Percentiles rank a stretch among this genome's conserved stretches.
Evolutionary conservation across 2,797 vertebrate genomes (phyloP).

Genomic region (Myotis daubentonii): DNA sequence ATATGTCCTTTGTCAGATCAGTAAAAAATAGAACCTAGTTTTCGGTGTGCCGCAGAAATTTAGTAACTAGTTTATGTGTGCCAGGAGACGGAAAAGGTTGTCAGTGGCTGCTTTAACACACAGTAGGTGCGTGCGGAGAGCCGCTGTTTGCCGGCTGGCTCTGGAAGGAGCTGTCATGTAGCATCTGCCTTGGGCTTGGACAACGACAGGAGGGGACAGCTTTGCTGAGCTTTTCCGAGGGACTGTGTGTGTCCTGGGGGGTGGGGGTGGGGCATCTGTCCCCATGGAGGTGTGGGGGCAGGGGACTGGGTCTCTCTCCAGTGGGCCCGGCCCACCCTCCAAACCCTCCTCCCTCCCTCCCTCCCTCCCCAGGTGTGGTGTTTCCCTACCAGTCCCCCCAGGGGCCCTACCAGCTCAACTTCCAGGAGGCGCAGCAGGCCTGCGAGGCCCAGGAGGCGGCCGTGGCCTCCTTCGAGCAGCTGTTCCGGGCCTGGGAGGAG

Average conservation of each 20-base stretch:
- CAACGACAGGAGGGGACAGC: background rate
- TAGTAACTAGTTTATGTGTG: no score
- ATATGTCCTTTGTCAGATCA: background rate
- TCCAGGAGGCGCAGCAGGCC: conserved; percentile 86
- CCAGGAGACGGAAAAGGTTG: no score
- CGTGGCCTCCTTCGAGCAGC: conserved; percentile 93
- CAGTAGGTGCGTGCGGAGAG: background rate
- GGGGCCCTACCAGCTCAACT: conserved; percentile 91
- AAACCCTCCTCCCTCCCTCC: background rate
- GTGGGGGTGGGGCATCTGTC: background rate
- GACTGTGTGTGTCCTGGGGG: background rate
- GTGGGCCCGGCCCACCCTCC: background rate
- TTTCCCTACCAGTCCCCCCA: conserved; percentile 91
- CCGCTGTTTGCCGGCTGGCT: background rate
- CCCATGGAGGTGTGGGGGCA: background rate
- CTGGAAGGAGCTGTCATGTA: background rate
- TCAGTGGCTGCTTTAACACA: background rate
- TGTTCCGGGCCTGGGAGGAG: conserved; percentile 93
- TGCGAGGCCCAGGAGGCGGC: conserved; percentile 90
- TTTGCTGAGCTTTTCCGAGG: background rate
- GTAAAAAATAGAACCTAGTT: background rate
- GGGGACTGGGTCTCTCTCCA: background rate
- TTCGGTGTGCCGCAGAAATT: no score
- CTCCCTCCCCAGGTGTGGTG: conserved; percentile 88
- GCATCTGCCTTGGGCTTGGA: background rate